A percentile compares a stretch with the other conserved stretches of the same genome.
Evolutionary conservation across 2,888 invertebrate species (phyloP).

Genomic region (Campopleginae sp.): DNA sequence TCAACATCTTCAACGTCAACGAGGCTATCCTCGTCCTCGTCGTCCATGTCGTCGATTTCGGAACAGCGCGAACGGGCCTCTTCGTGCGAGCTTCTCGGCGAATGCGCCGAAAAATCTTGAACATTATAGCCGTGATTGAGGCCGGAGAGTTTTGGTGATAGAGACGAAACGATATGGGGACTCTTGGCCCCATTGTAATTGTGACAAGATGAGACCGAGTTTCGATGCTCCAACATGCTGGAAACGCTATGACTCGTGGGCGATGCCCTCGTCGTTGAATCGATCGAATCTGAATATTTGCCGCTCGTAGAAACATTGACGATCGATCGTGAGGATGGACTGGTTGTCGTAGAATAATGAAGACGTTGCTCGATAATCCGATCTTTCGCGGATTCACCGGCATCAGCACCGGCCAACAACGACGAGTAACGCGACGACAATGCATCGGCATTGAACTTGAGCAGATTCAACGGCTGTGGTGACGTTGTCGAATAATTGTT

Average conservation of each 20-base stretch:
- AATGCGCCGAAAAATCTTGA: constrained; percentile 74
- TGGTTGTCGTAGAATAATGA: constrained; percentile 41
- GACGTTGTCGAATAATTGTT: constrained; percentile 44
- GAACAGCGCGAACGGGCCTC: constrained; percentile 78
- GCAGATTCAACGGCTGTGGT: constrained; percentile 53
- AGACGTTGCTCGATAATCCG: constrained; percentile 42
- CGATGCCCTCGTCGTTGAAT: constrained; percentile 60
- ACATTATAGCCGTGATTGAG: constrained; percentile 46
- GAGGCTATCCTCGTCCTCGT: constrained; percentile 87
- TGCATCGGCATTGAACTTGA: constrained; percentile 68
- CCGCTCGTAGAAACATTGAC: constrained; percentile 55
- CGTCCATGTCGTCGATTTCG: constrained; percentile 88
- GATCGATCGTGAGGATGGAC: constrained; percentile 37
- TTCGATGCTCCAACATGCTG: constrained; percentile 66
- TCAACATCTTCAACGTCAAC: constrained; percentile 92
- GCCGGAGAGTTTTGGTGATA: constrained; percentile 66
- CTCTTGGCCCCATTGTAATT: constrained; percentile 55
- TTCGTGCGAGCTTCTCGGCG: constrained; percentile 78
- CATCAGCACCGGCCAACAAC: constrained; percentile 16
- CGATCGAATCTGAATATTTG: constrained; percentile 69
- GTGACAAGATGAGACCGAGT: constrained; percentile 39
- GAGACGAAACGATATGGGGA: constrained; percentile 28
- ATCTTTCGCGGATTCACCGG: constrained; percentile 41
- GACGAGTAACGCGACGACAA: constrained; percentile 59
- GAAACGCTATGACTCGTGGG: constrained; percentile 63